Base-by-base conservation (phyloP, 2,888 invertebrate genomes). In the Neoascia interrupta region DNA sequence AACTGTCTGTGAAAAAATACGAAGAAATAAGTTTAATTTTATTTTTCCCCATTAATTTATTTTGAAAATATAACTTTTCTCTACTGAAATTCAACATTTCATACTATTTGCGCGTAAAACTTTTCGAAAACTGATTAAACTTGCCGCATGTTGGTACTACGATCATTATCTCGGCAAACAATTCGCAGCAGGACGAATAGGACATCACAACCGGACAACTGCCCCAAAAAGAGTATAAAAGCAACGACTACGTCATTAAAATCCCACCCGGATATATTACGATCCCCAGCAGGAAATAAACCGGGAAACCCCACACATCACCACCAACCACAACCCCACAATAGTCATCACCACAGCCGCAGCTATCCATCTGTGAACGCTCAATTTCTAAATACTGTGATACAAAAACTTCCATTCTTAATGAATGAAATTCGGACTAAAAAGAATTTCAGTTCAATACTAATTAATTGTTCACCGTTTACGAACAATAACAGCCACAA, bases 361-460 rank as follows among this genome's bases (percentile, higher is more conserved):
- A 54, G 47, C 28, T 47, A 21, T 56, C 26, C 23, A 54, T 56
- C 43, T 41, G 53, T 56, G 43, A 64, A 68, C 75, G 70, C 58
- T 74, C 74, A 82, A 82, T 81, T 82, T 81, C 66, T 84, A 81
- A 83, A 80, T 82, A 82, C 84, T 83, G 85, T 86, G 85, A 84
- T 86, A 84, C 84, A 82, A 70, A 84, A 84, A 82, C 82, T 84
- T 85, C 84, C 84, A 83, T 86, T 87, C 86, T 88, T 88, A 85
- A 88, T 88, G 89, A 86, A 88, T 87, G 88, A 86, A 84, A 84
- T 86, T 84, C 85, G 87, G 86, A 85, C 85, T 74, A 87, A 87
- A 83, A 84, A 49, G 61, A 81, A 76, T 70, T 68, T 72, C 75
- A 69, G 74, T 61, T 73, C 73, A 80, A 68, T 63, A 61, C 31